Evolutionary conservation across 2,888 invertebrate species (phyloP).

Genomic region (Oscheius sp.): DNA sequence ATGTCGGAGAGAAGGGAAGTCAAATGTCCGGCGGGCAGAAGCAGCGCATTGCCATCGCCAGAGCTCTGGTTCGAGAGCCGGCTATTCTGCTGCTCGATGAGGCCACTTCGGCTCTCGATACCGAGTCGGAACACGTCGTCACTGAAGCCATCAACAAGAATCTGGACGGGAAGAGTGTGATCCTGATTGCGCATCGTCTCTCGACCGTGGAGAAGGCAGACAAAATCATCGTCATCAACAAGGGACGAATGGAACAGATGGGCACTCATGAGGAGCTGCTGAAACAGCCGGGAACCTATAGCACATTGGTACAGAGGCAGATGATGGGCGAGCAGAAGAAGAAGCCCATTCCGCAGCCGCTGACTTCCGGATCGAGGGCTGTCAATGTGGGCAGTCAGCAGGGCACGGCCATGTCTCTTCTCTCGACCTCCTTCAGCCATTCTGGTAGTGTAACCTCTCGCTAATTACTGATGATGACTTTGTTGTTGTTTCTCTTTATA

Average conservation of each 20-base stretch:
- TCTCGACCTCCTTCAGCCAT: conserved; percentile 57
- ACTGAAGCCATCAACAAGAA: conserved; percentile 74
- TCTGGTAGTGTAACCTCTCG: conserved; percentile 57
- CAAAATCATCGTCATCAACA: conserved; percentile 73
- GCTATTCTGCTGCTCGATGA: conserved; percentile 70
- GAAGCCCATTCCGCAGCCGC: conserved; percentile 31
- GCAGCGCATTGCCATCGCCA: conserved; percentile 67
- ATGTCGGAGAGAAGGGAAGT: conserved; percentile 75
- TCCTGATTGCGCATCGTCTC: conserved; percentile 76
- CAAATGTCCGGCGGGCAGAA: conserved; percentile 74
- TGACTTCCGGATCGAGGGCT: conserved; percentile 14
- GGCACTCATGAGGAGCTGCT: conserved; percentile 77
- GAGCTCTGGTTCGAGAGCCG: conserved; percentile 66
- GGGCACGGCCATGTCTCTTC: conserved; percentile 54
- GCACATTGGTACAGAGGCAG: conserved; percentile 74
- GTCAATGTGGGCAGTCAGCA: conserved; percentile 44
- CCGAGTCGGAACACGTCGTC: conserved; percentile 69
- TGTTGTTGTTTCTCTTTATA: conserved; percentile 23
- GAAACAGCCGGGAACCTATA: conserved; percentile 75
- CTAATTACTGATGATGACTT: conserved; percentile 16
- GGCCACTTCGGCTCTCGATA: conserved; percentile 69
- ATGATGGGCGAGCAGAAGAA: conserved; percentile 58
- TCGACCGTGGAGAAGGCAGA: conserved; percentile 76
- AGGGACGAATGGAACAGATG: conserved; percentile 74
- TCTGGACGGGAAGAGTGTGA: conserved; percentile 75